Evolutionary conservation across 1,140 invertebrate species (phyloP).

Genomic region (Leguminivora glycinivorella): DNA sequence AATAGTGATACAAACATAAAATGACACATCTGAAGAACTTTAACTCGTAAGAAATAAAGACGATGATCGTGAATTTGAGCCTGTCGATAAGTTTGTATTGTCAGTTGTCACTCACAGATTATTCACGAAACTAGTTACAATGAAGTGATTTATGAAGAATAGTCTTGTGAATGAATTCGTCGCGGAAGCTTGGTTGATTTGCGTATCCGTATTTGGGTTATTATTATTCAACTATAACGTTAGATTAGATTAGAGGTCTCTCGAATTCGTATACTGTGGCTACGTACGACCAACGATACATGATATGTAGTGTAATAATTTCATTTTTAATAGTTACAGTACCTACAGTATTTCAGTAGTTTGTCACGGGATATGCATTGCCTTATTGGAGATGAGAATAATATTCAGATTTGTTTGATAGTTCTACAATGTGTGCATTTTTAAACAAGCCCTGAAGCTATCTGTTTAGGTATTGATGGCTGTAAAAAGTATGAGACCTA

Average conservation of each 20-base stretch:
- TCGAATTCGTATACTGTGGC: too few relatives aligned
- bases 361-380: too few relatives aligned
- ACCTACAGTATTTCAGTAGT: too few relatives aligned
- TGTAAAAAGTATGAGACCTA: too few relatives aligned
- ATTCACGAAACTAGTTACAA: constrained; percentile 14
- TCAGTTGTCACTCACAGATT: not conserved
- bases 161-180: constrained; percentile 12
- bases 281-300: too few relatives aligned
- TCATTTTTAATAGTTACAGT: too few relatives aligned
- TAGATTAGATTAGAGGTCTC: not conserved
- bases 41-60: not conserved
- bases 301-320: too few relatives aligned
- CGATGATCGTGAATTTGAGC: not conserved
- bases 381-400: too few relatives aligned
- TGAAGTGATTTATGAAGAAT: constrained; percentile 9
- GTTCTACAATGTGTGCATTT: too few relatives aligned
- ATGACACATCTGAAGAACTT: not conserved
- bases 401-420: too few relatives aligned
- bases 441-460: too few relatives aligned
- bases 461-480: too few relatives aligned
- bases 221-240: not conserved
- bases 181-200: constrained; percentile 8
- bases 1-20: not conserved
- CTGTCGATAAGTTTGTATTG: not conserved
- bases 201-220: constrained; percentile 75